These are phyloP conservation scores for Norana najaformis DNA, from an alignment of 2,888 invertebrate genomes.

Conservation along the genomic window DNA sequence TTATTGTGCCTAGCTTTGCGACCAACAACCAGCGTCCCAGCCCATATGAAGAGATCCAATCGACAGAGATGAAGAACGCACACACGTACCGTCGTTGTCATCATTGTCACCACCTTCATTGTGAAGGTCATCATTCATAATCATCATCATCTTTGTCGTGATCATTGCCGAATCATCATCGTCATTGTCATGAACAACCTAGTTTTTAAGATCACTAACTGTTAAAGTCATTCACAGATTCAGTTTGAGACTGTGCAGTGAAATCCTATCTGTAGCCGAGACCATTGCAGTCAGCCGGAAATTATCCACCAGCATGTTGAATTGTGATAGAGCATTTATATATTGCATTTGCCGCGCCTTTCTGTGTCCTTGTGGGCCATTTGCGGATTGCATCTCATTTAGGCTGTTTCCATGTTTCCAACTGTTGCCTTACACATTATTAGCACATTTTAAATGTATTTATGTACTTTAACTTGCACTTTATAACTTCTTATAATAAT, in stretches of 20 bases:
- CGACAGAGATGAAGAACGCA: slow-evolving; percentile 8
- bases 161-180: neutral
- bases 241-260: neutral
- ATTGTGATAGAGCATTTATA: neutral
- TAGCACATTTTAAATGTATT: neutral
- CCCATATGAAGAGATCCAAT: neutral
- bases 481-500: neutral
- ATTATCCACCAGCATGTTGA: neutral
- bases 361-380: neutral
- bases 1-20: slow-evolving; percentile 23
- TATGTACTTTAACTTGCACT: neutral
- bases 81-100: neutral
- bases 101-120: neutral
- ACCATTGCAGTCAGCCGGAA: neutral
- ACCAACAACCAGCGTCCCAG: slow-evolving; percentile 29
- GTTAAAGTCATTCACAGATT: slow-evolving; percentile 3
- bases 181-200: neutral
- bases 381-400: neutral
- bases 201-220: neutral
- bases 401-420: neutral
- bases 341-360: neutral
- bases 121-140: neutral
- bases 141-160: neutral
- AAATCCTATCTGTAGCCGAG: neutral
- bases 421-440: neutral